Evolutionary conservation across 2,888 invertebrate species (phyloP).

Genomic region (Lepidonotus clava): DNA sequence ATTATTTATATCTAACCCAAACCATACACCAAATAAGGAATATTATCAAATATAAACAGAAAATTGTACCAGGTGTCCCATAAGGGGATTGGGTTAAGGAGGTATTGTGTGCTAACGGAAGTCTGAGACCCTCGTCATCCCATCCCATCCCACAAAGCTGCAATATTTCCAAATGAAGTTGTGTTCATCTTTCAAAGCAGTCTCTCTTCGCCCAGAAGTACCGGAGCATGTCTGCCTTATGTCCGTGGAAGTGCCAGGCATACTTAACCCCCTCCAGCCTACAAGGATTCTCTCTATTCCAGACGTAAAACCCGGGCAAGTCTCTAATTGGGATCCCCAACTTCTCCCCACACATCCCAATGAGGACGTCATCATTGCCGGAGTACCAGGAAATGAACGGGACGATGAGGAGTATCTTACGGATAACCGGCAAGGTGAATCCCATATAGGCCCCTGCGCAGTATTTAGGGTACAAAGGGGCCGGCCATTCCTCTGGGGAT

Average conservation of each 20-base stretch:
- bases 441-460: slow-evolving; percentile 23
- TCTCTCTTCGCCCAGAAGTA: slow-evolving; percentile 3
- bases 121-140: no score
- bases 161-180: no score
- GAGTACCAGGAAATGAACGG: not conserved
- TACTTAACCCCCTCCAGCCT: not conserved
- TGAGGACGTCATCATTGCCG: slow-evolving; percentile 8
- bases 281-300: not conserved
- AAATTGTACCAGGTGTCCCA: no score
- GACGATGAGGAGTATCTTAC: not conserved
- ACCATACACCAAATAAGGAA: no score
- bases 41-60: no score
- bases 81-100: no score
- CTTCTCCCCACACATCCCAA: slow-evolving; percentile 31
- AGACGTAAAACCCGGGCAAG: not conserved
- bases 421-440: not conserved
- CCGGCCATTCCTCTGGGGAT: slow-evolving; percentile 20
- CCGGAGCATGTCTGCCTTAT: not conserved
- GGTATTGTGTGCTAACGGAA: no score
- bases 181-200: not conserved
- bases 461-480: slow-evolving; percentile 1
- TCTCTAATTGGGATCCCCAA: not conserved
- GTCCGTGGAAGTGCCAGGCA: not conserved
- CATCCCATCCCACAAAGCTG: no score
- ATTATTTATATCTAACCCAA: no score